These are phyloP conservation scores for Drosophila orosa DNA, from an alignment of 1,140 invertebrate species.

Conservation along the genomic window DNA sequence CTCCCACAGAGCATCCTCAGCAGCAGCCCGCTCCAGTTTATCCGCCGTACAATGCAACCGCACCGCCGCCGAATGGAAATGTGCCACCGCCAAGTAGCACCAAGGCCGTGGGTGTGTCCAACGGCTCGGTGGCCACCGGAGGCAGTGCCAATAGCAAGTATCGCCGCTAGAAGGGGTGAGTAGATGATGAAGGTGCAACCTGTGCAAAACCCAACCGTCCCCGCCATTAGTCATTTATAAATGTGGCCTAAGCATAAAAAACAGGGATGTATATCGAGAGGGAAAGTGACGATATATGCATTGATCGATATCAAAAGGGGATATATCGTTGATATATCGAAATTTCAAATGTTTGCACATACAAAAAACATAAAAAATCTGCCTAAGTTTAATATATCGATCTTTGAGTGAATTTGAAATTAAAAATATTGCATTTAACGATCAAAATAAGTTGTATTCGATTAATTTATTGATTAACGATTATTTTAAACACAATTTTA, in stretches of 20 bases:
- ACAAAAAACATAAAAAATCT: not conserved
- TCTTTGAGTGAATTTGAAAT: not conserved
- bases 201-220: conserved; percentile 8
- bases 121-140: conserved; percentile 66
- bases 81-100: conserved; percentile 12
- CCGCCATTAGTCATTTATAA: conserved; percentile 38
- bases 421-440: no score
- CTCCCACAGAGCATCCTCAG: conserved; percentile 49
- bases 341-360: not conserved
- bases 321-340: not conserved
- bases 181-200: conserved; percentile 24
- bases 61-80: conserved; percentile 62
- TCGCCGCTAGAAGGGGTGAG: conserved; percentile 68
- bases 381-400: not conserved
- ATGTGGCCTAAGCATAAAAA: conserved; percentile 26
- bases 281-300: not conserved
- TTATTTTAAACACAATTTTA: not conserved
- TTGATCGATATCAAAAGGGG: not conserved
- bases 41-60: conserved; percentile 56
- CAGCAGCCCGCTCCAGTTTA: conserved; percentile 52
- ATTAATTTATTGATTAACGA: not conserved
- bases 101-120: conserved; percentile 52
- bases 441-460: no score
- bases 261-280: not conserved
- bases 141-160: conserved; percentile 75